Percentiles rank a stretch among this genome's conserved stretches.
Conservation (phyloP, 2,888 invertebrate species). For the Parapristionchus giblindavisi region DNA sequence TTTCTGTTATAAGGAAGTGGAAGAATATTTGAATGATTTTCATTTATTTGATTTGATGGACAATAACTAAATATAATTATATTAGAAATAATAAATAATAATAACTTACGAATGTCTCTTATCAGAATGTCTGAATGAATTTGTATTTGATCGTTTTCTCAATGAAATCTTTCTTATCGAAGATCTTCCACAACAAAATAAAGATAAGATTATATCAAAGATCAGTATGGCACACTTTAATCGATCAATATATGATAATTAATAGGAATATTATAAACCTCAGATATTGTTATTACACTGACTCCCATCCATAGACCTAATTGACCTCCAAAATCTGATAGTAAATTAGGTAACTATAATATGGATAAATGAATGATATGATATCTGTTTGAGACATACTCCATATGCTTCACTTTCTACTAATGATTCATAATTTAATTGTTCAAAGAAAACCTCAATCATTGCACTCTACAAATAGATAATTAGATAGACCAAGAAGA, state of each 20-base stretch:
- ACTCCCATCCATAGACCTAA: constrained; percentile 66
- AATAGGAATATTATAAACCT: background rate
- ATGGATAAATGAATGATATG: background rate
- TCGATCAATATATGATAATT: background rate
- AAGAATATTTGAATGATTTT: no score
- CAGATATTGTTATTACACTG: constrained; percentile 35
- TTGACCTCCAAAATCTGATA: constrained; percentile 67
- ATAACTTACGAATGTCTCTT: no score
- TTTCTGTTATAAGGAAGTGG: no score
- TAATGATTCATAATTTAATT: constrained; percentile 66
- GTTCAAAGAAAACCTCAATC: constrained; percentile 67
- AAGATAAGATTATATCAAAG: constrained; percentile 10
- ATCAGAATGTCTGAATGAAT: constrained; percentile 21
- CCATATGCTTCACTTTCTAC: constrained; percentile 66
- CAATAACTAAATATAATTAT: no score
- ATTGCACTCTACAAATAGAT: constrained; percentile 49
- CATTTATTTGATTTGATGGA: no score
- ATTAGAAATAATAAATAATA: no score
- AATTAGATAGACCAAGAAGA: background rate
- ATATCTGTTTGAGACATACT: constrained; percentile 39
- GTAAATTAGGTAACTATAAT: constrained; percentile 58
- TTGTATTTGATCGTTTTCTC: background rate
- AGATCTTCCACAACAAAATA: constrained; percentile 21
- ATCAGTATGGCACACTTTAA: background rate
- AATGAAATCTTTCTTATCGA: constrained; percentile 13